These are phyloP conservation scores for Papilio polyxenes DNA, from an alignment of 1,140 invertebrate species.

Conservation along the genomic window DNA sequence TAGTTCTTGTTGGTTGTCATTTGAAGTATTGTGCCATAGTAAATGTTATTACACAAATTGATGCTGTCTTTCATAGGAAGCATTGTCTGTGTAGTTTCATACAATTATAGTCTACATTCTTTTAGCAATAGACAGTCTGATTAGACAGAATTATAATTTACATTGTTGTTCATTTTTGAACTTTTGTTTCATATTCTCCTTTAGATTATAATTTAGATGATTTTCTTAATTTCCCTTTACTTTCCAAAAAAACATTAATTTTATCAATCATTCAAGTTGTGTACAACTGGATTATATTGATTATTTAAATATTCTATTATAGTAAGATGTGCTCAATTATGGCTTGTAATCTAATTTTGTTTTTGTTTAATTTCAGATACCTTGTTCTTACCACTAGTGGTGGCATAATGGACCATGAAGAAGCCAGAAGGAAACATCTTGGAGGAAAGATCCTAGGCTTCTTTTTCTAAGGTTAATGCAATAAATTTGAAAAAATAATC, in stretches of 20 bases:
- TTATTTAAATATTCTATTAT: no score
- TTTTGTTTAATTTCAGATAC: constrained; percentile 86
- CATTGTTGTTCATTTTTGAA: no score
- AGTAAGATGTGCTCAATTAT: no score
- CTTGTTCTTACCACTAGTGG: constrained; percentile 99
- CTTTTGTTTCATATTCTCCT: background rate
- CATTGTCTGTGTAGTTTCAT: constrained; percentile 66
- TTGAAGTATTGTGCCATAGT: constrained; percentile 76
- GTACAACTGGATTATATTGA: no score
- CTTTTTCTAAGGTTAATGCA: constrained; percentile 94
- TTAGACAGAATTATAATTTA: no score
- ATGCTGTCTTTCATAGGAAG: constrained; percentile 62
- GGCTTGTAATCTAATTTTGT: constrained; percentile 24
- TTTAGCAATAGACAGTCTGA: constrained; percentile 40
- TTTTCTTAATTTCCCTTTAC: no score
- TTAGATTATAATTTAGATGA: background rate
- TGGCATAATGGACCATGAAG: constrained; percentile 99
- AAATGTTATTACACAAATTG: constrained; percentile 57
- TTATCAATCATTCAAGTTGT: no score
- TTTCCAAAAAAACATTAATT: no score
- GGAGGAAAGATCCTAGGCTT: constrained; percentile 99
- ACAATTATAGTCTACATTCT: constrained; percentile 51
- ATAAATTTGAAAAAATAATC: constrained; percentile 71
- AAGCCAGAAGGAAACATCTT: constrained; percentile 99
- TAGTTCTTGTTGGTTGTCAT: constrained; percentile 76